Evolutionary conservation across 2,888 invertebrate species (phyloP).

Genomic region (Cephus pygmeus): DNA sequence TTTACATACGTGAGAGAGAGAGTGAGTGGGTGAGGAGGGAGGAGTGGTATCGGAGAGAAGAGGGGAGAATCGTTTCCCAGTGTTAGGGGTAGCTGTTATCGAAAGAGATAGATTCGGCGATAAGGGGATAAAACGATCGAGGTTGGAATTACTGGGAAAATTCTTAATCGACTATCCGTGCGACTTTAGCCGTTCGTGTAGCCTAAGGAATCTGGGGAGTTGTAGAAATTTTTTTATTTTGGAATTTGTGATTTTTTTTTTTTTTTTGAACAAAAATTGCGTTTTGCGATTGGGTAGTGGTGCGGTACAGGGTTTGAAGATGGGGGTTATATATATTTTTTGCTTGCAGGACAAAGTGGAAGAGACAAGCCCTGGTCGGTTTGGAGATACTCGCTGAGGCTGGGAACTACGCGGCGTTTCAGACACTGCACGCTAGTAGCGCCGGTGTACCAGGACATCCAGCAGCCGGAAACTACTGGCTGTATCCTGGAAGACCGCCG

Average conservation of each 20-base stretch:
- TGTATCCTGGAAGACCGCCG: conserved; percentile 69
- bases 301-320: neutral
- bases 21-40: conserved; percentile 11
- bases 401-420: conserved; percentile 98
- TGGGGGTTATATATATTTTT: conserved; percentile 10
- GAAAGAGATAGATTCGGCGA: neutral
- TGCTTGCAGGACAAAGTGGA: conserved; percentile 95
- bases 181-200: neutral
- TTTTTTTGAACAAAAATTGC: neutral
- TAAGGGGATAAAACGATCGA: neutral
- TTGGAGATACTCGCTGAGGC: conserved; percentile 96
- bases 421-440: conserved; percentile 85
- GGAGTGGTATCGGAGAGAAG: conserved; percentile 10
- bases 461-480: conserved; percentile 61
- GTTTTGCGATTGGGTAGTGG: neutral
- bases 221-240: neutral
- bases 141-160: neutral
- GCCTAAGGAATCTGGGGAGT: too few species aligned
- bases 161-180: neutral
- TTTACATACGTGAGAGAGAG: conserved; percentile 54
- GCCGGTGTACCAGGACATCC: conserved; percentile 57
- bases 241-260: neutral
- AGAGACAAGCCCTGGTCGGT: conserved; percentile 97
- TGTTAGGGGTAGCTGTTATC: neutral
- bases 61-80: neutral